Conservation (phyloP, 2,888 invertebrate species). For the Philereme transversata region DNA sequence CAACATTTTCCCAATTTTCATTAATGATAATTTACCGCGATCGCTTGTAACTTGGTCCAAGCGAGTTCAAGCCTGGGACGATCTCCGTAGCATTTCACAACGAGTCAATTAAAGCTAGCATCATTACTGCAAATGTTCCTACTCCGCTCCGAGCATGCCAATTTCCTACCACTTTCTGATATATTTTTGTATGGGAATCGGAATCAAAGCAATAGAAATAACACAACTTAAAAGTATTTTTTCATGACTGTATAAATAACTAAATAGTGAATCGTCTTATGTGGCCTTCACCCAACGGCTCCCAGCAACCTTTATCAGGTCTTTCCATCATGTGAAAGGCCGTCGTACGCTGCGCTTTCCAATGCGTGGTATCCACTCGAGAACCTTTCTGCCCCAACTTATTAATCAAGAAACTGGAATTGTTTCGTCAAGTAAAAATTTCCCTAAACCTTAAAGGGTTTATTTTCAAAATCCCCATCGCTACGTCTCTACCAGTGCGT, state of each 20-base stretch:
- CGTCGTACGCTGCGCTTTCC: too few species aligned
- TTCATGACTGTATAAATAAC: too few species aligned
- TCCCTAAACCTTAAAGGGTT: not conserved
- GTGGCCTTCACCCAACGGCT: too few species aligned
- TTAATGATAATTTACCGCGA: slow-evolving; percentile 32
- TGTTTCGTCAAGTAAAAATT: not conserved
- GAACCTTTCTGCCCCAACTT: too few species aligned
- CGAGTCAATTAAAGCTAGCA: slow-evolving; percentile 70
- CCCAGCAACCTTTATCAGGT: too few species aligned
- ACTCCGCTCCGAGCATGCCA: slow-evolving; percentile 47
- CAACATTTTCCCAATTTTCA: not conserved
- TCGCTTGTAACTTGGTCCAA: slow-evolving; percentile 39
- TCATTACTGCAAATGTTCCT: slow-evolving; percentile 65
- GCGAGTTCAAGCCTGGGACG: slow-evolving; percentile 42
- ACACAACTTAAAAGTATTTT: too few species aligned
- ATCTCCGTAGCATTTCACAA: slow-evolving; percentile 64
- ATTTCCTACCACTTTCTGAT: slow-evolving; percentile 47
- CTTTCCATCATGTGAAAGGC: too few species aligned
- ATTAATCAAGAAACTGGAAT: too few species aligned
- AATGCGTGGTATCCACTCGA: too few species aligned
- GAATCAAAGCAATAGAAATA: not conserved
- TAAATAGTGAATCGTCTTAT: too few species aligned
- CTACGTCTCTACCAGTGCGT: too few species aligned
- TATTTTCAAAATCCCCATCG: too few species aligned
- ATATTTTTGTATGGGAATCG: slow-evolving; percentile 30